A percentile compares a stretch with the other conserved stretches of the same genome.
phyloP scores from a whole-genome alignment of 2,797 vertebrate genomes.

The Neosalanx taihuensis region DNA sequence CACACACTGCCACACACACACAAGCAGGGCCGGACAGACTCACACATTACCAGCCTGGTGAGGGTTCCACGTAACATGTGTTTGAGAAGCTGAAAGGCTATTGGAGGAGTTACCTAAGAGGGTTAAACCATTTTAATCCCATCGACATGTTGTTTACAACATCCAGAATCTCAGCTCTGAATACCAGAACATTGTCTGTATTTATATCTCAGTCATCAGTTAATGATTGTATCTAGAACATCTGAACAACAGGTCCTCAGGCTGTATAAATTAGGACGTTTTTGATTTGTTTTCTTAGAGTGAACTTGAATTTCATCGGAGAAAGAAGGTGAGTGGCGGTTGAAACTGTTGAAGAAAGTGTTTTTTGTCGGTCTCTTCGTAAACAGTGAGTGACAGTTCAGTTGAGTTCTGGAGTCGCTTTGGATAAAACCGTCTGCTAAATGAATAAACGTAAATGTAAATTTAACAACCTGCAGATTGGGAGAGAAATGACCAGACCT shows the following conservation, averaged over 20 bases:
- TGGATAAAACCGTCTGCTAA: no score
- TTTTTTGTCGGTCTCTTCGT: no score
- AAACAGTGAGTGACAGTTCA: background rate
- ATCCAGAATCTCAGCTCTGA: slow-evolving; percentile 14
- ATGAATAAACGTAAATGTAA: no score
- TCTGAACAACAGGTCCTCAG: no score
- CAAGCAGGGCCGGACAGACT: background rate
- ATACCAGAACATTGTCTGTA: background rate
- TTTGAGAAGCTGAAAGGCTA: slow-evolving; percentile 5
- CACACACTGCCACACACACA: background rate
- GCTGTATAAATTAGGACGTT: slow-evolving; percentile 19
- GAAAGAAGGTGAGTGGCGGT: background rate
- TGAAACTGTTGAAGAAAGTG: background rate
- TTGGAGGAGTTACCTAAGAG: slow-evolving; percentile 34
- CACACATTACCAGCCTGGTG: background rate
- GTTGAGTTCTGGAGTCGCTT: no score
- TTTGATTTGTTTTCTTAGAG: slow-evolving; percentile 4
- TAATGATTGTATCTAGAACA: no score
- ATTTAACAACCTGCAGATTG: no score
- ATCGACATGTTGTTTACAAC: slow-evolving; percentile 32
- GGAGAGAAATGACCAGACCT: no score
- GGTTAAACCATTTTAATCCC: slow-evolving; percentile 52
- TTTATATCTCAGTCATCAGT: no score
- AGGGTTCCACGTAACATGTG: slow-evolving; percentile 16
- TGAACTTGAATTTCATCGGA: slow-evolving; percentile 2